phyloP scores from a whole-genome alignment of 2,113 vertebrate genomes.

The Odontophorus gujanensis region DNA sequence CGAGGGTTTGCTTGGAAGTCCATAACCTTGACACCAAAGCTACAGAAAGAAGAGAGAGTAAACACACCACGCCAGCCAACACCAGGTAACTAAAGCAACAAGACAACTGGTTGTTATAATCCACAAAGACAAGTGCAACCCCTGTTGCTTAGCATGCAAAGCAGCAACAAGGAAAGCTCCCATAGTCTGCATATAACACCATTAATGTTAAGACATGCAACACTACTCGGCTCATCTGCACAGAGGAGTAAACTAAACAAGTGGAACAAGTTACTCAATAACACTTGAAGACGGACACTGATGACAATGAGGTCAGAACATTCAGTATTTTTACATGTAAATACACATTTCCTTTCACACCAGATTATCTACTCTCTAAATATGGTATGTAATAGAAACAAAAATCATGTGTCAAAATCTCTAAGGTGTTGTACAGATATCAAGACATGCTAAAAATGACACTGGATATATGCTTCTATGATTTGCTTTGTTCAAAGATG shows the following conservation, averaged over 20 bases:
- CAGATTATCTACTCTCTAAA: neutral
- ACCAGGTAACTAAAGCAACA: conserved; percentile 35
- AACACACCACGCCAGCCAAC: conserved; percentile 71
- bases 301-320: conserved; percentile 42
- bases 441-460: neutral
- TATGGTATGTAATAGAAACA: neutral
- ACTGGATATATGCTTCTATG: neutral
- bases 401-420: neutral
- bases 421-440: neutral
- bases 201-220: conserved; percentile 25
- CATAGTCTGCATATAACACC: neutral
- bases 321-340: neutral
- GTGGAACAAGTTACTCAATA: neutral
- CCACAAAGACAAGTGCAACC: neutral
- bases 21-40: conserved; percentile 93
- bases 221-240: neutral
- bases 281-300: conserved; percentile 8
- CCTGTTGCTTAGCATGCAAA: conserved; percentile 60
- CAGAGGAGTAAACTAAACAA: neutral
- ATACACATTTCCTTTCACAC: neutral
- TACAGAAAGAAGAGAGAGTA: conserved; percentile 85
- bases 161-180: conserved; percentile 18
- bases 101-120: neutral
- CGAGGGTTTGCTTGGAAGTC: conserved; percentile 87
- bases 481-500: neutral